These are phyloP conservation scores for Callaeas wilsoni DNA, from an alignment of 2,113 vertebrate genomes.

Conservation along the genomic window DNA sequence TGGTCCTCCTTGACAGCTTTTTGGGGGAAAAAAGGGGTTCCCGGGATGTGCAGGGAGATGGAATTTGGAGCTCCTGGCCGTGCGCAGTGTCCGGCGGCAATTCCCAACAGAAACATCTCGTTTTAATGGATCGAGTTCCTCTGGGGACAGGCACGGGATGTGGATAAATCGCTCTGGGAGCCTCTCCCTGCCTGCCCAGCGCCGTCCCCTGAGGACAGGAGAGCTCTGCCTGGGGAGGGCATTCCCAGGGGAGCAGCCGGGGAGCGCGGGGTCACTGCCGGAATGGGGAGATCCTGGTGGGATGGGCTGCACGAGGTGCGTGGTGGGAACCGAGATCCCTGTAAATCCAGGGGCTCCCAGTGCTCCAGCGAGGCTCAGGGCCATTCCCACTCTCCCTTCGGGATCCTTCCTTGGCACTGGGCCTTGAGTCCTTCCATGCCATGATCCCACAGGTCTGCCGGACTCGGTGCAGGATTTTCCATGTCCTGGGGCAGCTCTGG, in stretches of 20 bases:
- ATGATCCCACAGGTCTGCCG: neutral
- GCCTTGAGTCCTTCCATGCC: neutral
- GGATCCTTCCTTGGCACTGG: neutral
- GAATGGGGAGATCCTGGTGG: neutral
- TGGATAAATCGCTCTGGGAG: neutral
- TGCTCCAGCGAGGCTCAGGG: neutral
- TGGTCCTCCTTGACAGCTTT: neutral
- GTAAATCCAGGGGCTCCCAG: neutral
- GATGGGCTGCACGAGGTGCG: neutral
- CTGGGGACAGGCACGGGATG: neutral
- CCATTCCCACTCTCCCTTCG: neutral
- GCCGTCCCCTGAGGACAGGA: neutral
- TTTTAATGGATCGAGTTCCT: accelerated
- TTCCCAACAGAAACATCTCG: neutral
- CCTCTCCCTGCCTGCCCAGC: neutral
- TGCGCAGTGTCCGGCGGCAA: accelerated
- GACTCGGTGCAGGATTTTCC: neutral
- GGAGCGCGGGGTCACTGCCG: neutral
- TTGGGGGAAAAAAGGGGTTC: neutral
- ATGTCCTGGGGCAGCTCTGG: neutral
- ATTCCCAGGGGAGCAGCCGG: neutral
- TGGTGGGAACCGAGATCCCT: neutral
- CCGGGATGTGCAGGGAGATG: neutral
- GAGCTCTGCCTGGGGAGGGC: neutral
- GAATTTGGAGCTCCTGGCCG: neutral